Percentiles rank a stretch among this genome's conserved stretches.
phyloP scores from a whole-genome alignment of 2,888 invertebrate species.

The Torymus texanus region DNA sequence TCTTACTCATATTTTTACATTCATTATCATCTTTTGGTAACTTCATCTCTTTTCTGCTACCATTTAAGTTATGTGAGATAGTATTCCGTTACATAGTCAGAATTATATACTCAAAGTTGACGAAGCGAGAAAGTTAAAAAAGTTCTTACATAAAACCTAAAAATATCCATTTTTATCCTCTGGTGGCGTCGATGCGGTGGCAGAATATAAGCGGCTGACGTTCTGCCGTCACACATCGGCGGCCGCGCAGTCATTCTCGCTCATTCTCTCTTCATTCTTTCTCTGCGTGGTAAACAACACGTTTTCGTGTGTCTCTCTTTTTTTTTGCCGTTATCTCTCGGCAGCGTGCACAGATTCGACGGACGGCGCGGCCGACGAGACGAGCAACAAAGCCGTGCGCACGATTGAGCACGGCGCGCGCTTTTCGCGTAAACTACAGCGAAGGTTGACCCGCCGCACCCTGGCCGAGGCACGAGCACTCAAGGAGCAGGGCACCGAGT shows the following conservation, averaged over 20 bases:
- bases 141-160: too few species aligned
- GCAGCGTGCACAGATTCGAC: conserved; percentile 36
- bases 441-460: conserved; percentile 86
- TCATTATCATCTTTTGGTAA: neutral
- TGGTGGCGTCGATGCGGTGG: too few species aligned
- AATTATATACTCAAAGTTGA: too few species aligned
- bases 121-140: too few species aligned
- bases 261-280: neutral
- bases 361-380: conserved; percentile 60
- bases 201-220: too few species aligned
- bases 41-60: neutral
- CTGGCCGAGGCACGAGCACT: conserved; percentile 87
- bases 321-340: neutral
- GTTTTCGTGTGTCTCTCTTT: neutral
- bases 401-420: conserved; percentile 88
- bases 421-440: conserved; percentile 85
- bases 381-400: conserved; percentile 81
- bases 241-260: too few species aligned
- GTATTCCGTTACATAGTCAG: too few species aligned
- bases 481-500: conserved; percentile 85
- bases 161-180: too few species aligned
- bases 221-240: too few species aligned
- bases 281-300: neutral
- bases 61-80: too few species aligned
- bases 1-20: neutral